phyloP scores from a whole-genome alignment of 2,113 vertebrate species.

The Microcebus griseorufus region DNA sequence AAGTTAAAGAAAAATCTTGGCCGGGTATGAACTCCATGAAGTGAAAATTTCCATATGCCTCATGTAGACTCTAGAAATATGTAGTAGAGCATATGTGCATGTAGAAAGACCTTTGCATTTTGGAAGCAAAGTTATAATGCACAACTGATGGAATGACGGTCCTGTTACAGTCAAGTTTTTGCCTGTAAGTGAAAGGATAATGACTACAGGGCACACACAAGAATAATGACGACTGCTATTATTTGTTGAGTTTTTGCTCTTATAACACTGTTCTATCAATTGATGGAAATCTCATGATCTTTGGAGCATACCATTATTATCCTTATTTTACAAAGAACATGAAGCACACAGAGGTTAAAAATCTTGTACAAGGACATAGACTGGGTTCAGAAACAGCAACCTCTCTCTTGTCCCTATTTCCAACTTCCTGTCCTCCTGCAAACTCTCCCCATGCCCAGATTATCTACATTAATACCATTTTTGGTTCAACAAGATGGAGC shows the following conservation, averaged over 20 bases:
- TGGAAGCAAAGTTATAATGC: not conserved
- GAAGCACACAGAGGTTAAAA: not conserved
- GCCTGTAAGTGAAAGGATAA: not conserved
- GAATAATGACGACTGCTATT: not conserved
- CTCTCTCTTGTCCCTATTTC: not conserved
- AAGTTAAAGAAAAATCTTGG: not conserved
- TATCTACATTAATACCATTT: not conserved
- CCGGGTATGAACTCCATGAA: not conserved
- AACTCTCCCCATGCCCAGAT: accelerated
- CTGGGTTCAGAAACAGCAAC: not conserved
- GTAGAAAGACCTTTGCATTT: not conserved
- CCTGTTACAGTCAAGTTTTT: not conserved
- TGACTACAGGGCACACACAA: not conserved
- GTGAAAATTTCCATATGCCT: not conserved
- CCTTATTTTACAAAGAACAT: not conserved
- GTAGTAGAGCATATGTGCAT: not conserved
- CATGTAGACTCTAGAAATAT: not conserved
- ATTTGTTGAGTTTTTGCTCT: not conserved
- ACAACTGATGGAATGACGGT: not conserved
- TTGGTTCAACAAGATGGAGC: not conserved
- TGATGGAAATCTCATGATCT: not conserved
- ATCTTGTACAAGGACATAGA: not conserved
- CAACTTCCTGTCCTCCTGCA: not conserved
- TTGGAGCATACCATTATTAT: not conserved
- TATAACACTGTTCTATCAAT: not conserved